Evolutionary conservation across 2,113 vertebrate species (phyloP).

Genomic region (Anguilla rostrata): DNA sequence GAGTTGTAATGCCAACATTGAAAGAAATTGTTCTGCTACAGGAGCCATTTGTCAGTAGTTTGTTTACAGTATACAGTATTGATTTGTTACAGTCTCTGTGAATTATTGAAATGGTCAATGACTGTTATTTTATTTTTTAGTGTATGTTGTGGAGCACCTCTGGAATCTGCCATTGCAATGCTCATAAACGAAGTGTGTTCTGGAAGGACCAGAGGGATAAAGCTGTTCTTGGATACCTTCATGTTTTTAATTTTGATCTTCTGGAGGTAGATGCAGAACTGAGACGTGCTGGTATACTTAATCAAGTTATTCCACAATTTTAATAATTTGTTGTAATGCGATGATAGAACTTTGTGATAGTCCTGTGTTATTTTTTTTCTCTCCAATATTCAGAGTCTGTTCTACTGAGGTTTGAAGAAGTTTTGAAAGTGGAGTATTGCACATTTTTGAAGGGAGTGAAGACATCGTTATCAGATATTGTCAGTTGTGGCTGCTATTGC

Average conservation of each 20-base stretch:
- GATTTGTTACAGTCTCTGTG: not conserved
- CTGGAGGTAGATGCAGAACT: slow-evolving; percentile 74
- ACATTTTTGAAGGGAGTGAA: slow-evolving; percentile 51
- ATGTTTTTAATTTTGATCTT: slow-evolving; percentile 69
- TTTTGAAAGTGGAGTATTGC: slow-evolving; percentile 56
- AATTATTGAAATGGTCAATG: not conserved
- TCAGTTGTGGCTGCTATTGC: slow-evolving; percentile 35
- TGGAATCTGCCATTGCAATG: slow-evolving; percentile 78
- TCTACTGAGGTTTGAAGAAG: slow-evolving; percentile 57
- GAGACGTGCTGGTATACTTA: slow-evolving; percentile 67
- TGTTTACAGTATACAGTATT: not conserved
- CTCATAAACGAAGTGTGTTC: slow-evolving; percentile 78
- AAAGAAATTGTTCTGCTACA: too few relatives aligned
- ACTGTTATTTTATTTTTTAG: slow-evolving; percentile 48
- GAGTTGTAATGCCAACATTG: too few relatives aligned
- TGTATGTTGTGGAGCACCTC: slow-evolving; percentile 67
- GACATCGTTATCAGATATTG: accelerated
- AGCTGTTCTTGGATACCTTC: slow-evolving; percentile 64
- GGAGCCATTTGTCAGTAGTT: not conserved
- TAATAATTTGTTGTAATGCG: not conserved
- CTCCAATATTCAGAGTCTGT: slow-evolving; percentile 49
- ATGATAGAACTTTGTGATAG: not conserved
- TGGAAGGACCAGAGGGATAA: slow-evolving; percentile 69
- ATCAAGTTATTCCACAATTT: not conserved
- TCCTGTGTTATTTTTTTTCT: not conserved